These are phyloP conservation scores for Rhadinocentrus ornatus DNA, from an alignment of 2,797 vertebrate species.

Conservation along the genomic window DNA sequence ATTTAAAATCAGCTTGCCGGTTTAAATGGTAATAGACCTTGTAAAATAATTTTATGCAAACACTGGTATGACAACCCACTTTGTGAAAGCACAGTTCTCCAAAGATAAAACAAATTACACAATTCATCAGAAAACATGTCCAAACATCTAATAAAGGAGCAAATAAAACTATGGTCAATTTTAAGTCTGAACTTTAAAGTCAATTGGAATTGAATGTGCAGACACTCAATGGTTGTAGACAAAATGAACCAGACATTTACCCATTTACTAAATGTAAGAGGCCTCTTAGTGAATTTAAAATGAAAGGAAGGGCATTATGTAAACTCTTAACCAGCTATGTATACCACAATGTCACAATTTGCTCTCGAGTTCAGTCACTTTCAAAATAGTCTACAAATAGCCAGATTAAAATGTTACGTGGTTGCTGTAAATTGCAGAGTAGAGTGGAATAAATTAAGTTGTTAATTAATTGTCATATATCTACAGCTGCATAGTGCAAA, in stretches of 20 bases:
- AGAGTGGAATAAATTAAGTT: slow-evolving; percentile 34
- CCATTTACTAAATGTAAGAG: slow-evolving; percentile 6
- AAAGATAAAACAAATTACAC: background rate
- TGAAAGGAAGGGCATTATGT: slow-evolving; percentile 26
- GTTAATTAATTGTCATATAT: slow-evolving; percentile 18
- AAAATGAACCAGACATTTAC: slow-evolving; percentile 10
- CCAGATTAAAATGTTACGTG: slow-evolving; percentile 39
- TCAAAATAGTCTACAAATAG: slow-evolving; percentile 15
- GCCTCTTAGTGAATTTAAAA: slow-evolving; percentile 24
- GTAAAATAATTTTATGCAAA: background rate
- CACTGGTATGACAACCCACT: background rate
- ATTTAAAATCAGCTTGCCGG: background rate
- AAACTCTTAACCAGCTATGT: slow-evolving; percentile 33
- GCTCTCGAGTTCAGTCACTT: slow-evolving; percentile 28
- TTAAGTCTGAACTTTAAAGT: slow-evolving; percentile 9
- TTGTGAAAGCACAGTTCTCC: background rate
- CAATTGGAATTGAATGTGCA: slow-evolving; percentile 5
- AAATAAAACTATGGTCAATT: background rate
- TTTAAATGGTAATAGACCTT: background rate
- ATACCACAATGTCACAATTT: slow-evolving; percentile 32
- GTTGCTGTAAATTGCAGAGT: slow-evolving; percentile 21
- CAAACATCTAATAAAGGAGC: no score
- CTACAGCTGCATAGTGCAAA: no score
- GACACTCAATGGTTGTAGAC: background rate
- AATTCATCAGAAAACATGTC: background rate